Percentiles rank a stretch among this genome's conserved stretches.
phyloP scores from a whole-genome alignment of 2,113 vertebrate genomes.

The Uria aalge region DNA sequence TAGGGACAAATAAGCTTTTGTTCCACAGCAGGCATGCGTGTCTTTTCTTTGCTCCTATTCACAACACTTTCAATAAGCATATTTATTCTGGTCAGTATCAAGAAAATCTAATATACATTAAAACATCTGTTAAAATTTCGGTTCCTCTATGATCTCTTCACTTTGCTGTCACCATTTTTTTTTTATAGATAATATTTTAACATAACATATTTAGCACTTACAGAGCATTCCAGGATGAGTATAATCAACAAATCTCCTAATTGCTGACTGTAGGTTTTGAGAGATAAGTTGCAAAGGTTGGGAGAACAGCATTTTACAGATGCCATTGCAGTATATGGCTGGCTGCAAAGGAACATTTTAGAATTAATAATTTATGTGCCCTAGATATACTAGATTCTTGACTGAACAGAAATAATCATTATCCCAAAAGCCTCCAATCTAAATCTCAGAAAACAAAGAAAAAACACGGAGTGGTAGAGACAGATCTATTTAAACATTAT shows the following conservation, averaged over 20 bases:
- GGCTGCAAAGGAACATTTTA: not conserved
- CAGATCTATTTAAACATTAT: not conserved
- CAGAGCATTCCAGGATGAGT: not conserved
- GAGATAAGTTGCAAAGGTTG: not conserved
- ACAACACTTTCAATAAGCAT: not conserved
- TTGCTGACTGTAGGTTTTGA: not conserved
- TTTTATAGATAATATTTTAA: not conserved
- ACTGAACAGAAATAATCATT: slow-evolving; percentile 6
- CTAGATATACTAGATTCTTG: slow-evolving; percentile 17
- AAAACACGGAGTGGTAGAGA: not conserved
- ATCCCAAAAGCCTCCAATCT: not conserved
- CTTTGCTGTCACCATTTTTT: not conserved
- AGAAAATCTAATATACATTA: not conserved
- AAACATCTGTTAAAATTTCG: not conserved
- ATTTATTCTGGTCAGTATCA: not conserved
- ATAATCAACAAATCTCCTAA: not conserved
- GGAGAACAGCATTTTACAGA: not conserved
- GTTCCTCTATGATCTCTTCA: not conserved
- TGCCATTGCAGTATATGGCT: not conserved
- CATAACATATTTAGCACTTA: not conserved
- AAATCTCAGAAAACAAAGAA: not conserved
- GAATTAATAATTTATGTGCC: slow-evolving; percentile 53
- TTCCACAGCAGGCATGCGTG: slow-evolving; percentile 5
- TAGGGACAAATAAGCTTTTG: slow-evolving; percentile 50
- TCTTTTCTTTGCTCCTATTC: slow-evolving; percentile 20